phyloP scores from a whole-genome alignment of 2,113 vertebrate species.

The Benitochromis conjunctus region DNA sequence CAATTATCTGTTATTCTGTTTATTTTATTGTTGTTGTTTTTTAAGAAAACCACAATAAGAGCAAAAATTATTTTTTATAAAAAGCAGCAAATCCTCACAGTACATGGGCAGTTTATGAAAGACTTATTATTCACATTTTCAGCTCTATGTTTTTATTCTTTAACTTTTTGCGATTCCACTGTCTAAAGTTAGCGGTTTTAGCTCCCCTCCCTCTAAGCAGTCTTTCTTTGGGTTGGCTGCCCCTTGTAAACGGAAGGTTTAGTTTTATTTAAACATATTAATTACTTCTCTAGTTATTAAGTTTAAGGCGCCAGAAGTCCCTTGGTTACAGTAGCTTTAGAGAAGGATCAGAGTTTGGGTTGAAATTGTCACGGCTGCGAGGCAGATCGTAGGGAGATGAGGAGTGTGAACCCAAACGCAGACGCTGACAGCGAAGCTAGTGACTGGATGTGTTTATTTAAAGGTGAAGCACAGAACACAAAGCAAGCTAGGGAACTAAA shows the following conservation, averaged over 20 bases:
- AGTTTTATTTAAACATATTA: background rate
- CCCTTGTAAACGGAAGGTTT: background rate
- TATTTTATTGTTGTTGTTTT: background rate
- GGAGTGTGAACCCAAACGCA: no score
- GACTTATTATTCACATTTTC: background rate
- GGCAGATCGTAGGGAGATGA: no score
- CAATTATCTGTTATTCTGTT: background rate
- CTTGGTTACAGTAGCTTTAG: background rate
- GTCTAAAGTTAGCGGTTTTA: background rate
- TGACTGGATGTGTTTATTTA: no score
- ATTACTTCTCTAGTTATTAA: no score
- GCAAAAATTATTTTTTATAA: fast-evolving
- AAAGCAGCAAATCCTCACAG: background rate
- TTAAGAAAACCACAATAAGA: background rate
- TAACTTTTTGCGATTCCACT: background rate
- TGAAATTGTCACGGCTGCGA: no score
- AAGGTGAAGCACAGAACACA: no score
- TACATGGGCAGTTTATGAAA: background rate
- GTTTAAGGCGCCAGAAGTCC: background rate
- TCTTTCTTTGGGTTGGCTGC: background rate
- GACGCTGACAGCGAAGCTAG: no score
- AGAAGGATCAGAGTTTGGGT: background rate
- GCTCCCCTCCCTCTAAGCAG: background rate
- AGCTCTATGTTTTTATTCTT: fast-evolving
- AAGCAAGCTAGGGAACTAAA: no score